A percentile compares a stretch with the other conserved stretches of the same genome.
Conservation (phyloP, 2,113 vertebrate genomes). For the Taurulus bubalis region DNA sequence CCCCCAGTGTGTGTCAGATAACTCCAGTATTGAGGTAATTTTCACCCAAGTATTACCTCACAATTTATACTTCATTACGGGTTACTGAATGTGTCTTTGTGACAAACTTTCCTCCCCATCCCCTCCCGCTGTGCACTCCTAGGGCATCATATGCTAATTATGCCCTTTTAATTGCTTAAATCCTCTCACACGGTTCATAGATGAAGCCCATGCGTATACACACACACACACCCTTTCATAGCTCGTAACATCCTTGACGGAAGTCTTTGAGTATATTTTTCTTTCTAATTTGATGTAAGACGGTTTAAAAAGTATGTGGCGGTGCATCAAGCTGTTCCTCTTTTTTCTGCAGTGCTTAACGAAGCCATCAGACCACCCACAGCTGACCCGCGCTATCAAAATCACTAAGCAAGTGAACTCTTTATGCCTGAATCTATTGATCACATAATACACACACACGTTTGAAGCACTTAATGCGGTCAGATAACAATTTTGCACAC, state of each 20-base stretch:
- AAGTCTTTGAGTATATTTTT: constrained; percentile 12
- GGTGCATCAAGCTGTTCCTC: not conserved
- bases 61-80: constrained; percentile 2
- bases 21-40: not conserved
- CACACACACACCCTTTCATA: not conserved
- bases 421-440: not conserved
- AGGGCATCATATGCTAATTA: not conserved
- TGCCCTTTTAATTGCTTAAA: constrained; percentile 11
- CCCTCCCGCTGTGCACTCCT: not conserved
- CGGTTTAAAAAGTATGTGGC: constrained; percentile 7
- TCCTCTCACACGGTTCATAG: not conserved
- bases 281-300: constrained; percentile 22
- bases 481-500: not conserved
- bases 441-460: not conserved
- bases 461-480: not conserved
- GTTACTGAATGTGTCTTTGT: not conserved
- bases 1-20: not conserved
- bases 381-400: constrained; percentile 3
- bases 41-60: not conserved
- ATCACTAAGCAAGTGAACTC: not conserved
- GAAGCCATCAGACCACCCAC: constrained; percentile 21
- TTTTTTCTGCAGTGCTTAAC: constrained; percentile 31
- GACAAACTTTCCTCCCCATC: not conserved
- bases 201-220: not conserved
- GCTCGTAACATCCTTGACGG: not conserved